Base-by-base conservation (phyloP, 1,140 invertebrate species). In the Drosophila kohkoa region DNA sequence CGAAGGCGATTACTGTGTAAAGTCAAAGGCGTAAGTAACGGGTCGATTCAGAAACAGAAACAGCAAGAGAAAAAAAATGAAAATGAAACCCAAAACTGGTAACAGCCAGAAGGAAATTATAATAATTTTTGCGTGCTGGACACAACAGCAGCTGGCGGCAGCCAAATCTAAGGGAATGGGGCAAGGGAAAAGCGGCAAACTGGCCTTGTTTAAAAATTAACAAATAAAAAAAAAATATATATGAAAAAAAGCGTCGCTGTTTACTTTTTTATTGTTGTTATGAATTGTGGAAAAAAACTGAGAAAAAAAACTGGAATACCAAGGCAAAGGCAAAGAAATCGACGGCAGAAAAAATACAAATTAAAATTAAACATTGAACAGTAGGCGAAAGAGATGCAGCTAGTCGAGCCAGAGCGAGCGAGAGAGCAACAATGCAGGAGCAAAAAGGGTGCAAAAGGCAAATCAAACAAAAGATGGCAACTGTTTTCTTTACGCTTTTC, bases 121-220 rank as follows among this genome's bases (percentile, higher is more conserved):
- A 80, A 87, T 88, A 77, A 80, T 70, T 80, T 79, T 82, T 87
- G 73, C 77, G 75, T 73, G 65, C 66, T 69, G 81, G 77, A 74
- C 81, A 85, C 81, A 85, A 46, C 54, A 65, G 77, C 81, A 73
- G 81, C 80, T 70, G 75, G 57, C 25, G 48, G 32, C 41, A 6
- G 48, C 15, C 3, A 11, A 2, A 10, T 28, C 25, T 11, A 2
- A 25, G 3, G 20, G 35, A 16, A 11, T 11, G 28, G 11, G 54
- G n/a, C 8, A 7, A 5, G 46, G 32, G 6, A 51, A 16, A 48
- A 25, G 20, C 20, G 41, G 35, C 38, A 10, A 10, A 10, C 28
- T 38, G 69, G 58, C 71, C 71, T 49, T 77, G 70, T 69, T 77
- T 75, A 77, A 77, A 77, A 77, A 77, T 77, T 62, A 67, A 60